A percentile compares a stretch with the other conserved stretches of the same genome.
Conservation (phyloP, 2,888 invertebrate genomes). For the Amphipoea lucens region DNA sequence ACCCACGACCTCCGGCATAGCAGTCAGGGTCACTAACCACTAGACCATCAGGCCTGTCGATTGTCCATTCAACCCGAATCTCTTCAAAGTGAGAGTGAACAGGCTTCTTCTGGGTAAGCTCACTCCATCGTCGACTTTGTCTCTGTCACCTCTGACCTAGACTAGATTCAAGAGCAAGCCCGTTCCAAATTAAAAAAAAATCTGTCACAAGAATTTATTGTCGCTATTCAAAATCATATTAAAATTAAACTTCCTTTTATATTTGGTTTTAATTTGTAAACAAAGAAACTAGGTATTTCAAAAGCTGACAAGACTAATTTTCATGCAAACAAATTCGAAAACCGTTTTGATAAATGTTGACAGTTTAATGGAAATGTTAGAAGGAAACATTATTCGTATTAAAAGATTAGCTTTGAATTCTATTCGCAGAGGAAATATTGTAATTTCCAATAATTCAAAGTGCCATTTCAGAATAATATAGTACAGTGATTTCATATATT, state of each 20-base stretch:
- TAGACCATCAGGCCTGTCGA: too few species aligned
- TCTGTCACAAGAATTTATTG: not conserved
- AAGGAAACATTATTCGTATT: constrained; percentile 2
- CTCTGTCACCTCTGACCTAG: too few species aligned
- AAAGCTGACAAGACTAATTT: not conserved
- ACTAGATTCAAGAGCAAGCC: too few species aligned
- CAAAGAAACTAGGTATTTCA: constrained; percentile 25
- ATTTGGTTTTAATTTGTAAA: not conserved
- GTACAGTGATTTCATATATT: not conserved
- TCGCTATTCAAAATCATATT: not conserved
- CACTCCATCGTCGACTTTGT: too few species aligned
- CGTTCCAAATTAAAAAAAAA: too few species aligned
- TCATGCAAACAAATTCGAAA: not conserved
- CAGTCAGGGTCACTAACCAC: too few species aligned
- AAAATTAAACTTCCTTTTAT: not conserved
- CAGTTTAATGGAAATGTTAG: constrained; percentile 19
- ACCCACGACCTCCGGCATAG: too few species aligned
- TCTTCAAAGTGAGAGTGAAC: too few species aligned
- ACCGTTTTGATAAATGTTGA: constrained; percentile 18
- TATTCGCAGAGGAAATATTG: not conserved
- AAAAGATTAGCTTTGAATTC: not conserved
- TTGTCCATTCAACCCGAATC: too few species aligned
- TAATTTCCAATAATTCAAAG: not conserved
- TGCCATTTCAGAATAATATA: not conserved
- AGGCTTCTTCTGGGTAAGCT: too few species aligned